phyloP scores from a whole-genome alignment of 1,140 invertebrate genomes.

The Prorops nasuta region DNA sequence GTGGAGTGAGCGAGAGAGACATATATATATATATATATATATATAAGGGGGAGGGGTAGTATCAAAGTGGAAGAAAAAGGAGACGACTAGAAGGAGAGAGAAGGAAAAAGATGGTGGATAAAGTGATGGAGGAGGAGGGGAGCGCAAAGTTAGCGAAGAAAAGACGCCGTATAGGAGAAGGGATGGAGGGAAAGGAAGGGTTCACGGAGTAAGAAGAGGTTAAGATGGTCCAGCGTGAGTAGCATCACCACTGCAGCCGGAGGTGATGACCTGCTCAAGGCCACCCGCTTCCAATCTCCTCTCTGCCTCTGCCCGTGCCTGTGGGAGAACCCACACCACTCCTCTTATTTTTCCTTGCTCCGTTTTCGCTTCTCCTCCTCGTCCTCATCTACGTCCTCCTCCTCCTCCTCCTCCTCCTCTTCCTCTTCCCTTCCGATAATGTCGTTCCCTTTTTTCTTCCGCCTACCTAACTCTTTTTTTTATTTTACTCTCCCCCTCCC shows the following conservation, averaged over 20 bases:
- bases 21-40: background rate
- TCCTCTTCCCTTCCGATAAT: slow-evolving; percentile 11
- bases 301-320: slow-evolving; percentile 5
- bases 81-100: slow-evolving; percentile 6
- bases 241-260: slow-evolving; percentile 37
- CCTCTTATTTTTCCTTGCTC: slow-evolving; percentile 30
- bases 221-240: slow-evolving; percentile 42
- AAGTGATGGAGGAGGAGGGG: slow-evolving; percentile 16
- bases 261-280: slow-evolving; percentile 56
- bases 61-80: slow-evolving; percentile 6
- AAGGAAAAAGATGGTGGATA: slow-evolving; percentile 20
- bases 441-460: too few species aligned
- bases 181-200: slow-evolving; percentile 1
- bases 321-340: slow-evolving; percentile 25
- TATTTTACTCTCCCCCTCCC: slow-evolving; percentile 12
- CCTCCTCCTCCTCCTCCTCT: slow-evolving; percentile 17
- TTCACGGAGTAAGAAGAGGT: slow-evolving; percentile 40
- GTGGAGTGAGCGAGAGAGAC: background rate
- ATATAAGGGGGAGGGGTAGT: background rate
- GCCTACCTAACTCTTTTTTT: too few species aligned
- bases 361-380: slow-evolving; percentile 32
- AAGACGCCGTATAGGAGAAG: background rate
- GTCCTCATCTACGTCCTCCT: too few species aligned
- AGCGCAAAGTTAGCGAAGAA: background rate
- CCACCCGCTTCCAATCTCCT: slow-evolving; percentile 46